Evolutionary conservation across 2,113 vertebrate species (phyloP).

Genomic region (Corythaixoides concolor): DNA sequence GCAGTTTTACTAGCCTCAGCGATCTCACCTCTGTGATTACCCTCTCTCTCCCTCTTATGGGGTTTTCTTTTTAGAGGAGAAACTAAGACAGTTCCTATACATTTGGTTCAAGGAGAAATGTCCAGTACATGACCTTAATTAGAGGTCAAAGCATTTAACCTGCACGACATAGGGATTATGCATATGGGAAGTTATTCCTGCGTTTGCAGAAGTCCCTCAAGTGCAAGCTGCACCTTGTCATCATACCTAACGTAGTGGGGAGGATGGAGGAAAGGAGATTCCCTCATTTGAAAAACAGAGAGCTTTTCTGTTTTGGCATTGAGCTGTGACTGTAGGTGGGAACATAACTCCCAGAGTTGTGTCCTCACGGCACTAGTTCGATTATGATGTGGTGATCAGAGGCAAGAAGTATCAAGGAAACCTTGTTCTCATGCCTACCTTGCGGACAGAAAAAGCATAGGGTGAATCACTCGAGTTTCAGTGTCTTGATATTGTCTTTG

Average conservation of each 20-base stretch:
- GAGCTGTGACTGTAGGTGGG: neutral
- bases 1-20: neutral
- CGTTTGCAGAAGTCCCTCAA: neutral
- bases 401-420: neutral
- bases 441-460: neutral
- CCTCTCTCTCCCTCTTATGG: neutral
- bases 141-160: neutral
- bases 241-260: neutral
- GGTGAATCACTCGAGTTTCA: neutral
- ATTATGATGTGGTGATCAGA: neutral
- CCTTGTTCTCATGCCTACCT: neutral
- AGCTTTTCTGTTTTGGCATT: neutral
- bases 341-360: neutral
- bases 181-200: neutral
- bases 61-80: neutral
- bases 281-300: neutral
- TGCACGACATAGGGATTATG: neutral
- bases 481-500: neutral
- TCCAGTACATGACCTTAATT: neutral
- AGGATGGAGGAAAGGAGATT: neutral
- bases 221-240: neutral
- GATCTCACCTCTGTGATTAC: neutral
- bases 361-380: neutral
- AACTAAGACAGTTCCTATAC: neutral
- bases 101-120: neutral